Evolutionary conservation across 2,797 vertebrate genomes (phyloP), one percentile per base, ranked within the genome.

Genomic region (Lerista edwardsae): DNA sequence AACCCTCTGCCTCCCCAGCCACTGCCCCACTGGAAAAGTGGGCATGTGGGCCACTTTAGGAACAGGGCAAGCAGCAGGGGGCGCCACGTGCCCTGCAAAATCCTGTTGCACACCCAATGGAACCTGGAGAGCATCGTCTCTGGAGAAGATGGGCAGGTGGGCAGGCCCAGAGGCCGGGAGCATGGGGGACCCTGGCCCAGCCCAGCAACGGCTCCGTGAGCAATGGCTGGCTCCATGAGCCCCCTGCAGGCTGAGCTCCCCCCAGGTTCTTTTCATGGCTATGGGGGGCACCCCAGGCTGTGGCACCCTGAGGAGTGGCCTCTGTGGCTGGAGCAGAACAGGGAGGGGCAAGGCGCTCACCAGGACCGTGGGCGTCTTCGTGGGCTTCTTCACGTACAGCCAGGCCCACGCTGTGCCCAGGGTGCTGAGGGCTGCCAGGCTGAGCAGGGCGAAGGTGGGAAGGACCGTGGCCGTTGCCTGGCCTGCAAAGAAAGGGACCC

Each of bases 331-430:
- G 9, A 51, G 47, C 12, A 14, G 47, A 51, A 51, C 34, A 9
- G 8, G 10, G 3, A 11, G 12, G 7, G 5, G 0, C 0, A 14
- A 11, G 34, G 34, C 69, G 0, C 96, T 96, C 82, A 97, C 96
- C 96, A 97, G 91, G 39, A 90, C 93, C 0, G 87, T 23, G 0
- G 96, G 96, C 0, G 95, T 91, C 88, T 88, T 94, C 72, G 88
- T 0, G 0, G 88, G 89, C 47, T 65, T 94, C 86, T 80, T 94
- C 6, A 95, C 0, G 2, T 96, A 96, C 12, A 65, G 21, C 6
- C 72, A 82, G 1, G 91, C 85, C 83, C 87, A 77, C 57, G 95
- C 76, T 79, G 27, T 80, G 21, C 84, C 89, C 90, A 96, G 82
- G 25, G 80, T 55, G 3, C 89, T 85, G 2, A 91, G 47, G 59